These are phyloP conservation scores for Parapsyche elsis DNA, from an alignment of 1,140 invertebrate genomes.

Conservation along the genomic window DNA sequence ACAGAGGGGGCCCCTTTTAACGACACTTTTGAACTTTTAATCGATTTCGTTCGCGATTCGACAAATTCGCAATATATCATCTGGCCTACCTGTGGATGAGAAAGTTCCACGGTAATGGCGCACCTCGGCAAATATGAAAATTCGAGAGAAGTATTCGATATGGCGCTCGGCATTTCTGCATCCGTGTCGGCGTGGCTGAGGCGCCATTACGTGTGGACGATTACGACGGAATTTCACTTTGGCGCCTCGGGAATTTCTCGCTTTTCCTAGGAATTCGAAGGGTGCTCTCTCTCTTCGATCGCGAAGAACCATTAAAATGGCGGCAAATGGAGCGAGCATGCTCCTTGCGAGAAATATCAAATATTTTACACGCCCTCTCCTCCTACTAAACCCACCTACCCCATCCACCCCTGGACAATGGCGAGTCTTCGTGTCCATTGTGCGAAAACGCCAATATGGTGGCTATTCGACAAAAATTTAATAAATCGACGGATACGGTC, in stretches of 20 bases:
- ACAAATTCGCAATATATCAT: slow-evolving; percentile 3
- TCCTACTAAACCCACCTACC: neutral
- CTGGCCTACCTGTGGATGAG: neutral
- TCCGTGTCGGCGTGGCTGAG: neutral
- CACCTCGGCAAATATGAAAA: neutral
- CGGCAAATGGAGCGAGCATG: neutral
- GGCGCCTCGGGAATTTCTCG: neutral
- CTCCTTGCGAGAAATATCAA: slow-evolving; percentile 15
- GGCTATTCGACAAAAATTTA: neutral
- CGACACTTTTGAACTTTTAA: slow-evolving; percentile 16
- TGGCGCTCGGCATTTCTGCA: neutral
- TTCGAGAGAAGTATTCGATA: neutral
- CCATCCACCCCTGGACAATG: neutral
- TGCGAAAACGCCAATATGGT: neutral
- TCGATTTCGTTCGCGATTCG: slow-evolving; percentile 5
- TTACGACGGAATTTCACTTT: slow-evolving; percentile 10
- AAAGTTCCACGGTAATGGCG: neutral
- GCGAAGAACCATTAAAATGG: slow-evolving; percentile 1
- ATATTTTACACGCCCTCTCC: neutral
- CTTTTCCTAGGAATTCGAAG: slow-evolving; percentile 11
- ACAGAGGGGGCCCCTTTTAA: neutral
- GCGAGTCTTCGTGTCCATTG: slow-evolving; percentile 2
- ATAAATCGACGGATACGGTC: neutral
- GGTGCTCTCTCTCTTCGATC: neutral
- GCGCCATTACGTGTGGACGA: slow-evolving; percentile 3